These are phyloP conservation scores for Catajapyx aquilonaris DNA, from an alignment of 1,140 invertebrate genomes.

Conservation along the genomic window DNA sequence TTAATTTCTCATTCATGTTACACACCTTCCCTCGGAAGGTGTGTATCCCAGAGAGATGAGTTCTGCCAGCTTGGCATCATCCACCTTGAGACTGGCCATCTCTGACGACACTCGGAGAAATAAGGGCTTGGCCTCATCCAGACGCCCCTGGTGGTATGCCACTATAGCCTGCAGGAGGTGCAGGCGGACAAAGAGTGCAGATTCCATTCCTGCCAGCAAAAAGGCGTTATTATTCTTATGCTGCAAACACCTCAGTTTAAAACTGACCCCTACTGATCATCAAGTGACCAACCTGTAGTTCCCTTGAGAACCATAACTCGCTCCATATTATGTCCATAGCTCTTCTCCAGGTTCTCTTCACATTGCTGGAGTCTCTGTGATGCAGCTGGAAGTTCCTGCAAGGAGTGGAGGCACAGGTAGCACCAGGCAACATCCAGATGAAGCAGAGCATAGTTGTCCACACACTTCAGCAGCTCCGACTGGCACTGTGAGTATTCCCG, in stretches of 20 bases:
- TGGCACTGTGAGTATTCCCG: constrained; percentile 46
- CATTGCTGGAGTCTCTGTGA: constrained; percentile 36
- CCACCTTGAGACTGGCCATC: constrained; percentile 34
- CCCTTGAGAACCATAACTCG: constrained; percentile 45
- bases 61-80: constrained; percentile 26
- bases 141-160: constrained; percentile 44
- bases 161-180: constrained; percentile 56
- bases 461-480: constrained; percentile 36
- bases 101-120: constrained; percentile 35
- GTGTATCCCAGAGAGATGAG: constrained; percentile 33
- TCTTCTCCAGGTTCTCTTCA: constrained; percentile 37
- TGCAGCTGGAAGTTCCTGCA: constrained; percentile 46
- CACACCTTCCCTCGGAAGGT: too few relatives aligned
- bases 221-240: too few relatives aligned
- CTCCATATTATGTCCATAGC: constrained; percentile 47
- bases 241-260: too few relatives aligned
- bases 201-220: constrained; percentile 35
- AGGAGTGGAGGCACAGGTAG: constrained; percentile 47
- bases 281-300: constrained; percentile 22
- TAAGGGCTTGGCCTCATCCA: constrained; percentile 30
- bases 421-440: constrained; percentile 70
- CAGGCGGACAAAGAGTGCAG: constrained; percentile 46
- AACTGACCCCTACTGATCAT: too few relatives aligned
- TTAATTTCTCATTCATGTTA: neutral
- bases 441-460: constrained; percentile 60